These are phyloP conservation scores for Odontesthes bonariensis DNA, from an alignment of 2,113 vertebrate species.

Conservation along the genomic window DNA sequence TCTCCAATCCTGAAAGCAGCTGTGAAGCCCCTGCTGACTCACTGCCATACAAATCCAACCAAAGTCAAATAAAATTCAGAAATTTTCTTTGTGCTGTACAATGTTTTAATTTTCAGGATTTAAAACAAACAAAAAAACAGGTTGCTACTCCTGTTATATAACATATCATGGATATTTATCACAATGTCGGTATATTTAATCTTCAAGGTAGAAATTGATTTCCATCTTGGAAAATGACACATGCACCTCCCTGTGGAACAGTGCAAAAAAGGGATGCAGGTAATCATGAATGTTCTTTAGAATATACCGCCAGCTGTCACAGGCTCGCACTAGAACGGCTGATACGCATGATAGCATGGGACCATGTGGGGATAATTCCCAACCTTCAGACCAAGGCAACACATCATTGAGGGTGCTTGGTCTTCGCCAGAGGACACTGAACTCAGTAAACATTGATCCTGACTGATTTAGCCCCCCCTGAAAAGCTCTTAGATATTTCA, in stretches of 20 bases:
- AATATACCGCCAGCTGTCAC: constrained; percentile 39
- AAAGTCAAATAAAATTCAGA: constrained; percentile 26
- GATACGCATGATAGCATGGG: constrained; percentile 58
- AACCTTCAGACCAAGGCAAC: constrained; percentile 10
- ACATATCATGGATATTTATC: constrained; percentile 50
- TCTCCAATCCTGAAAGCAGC: constrained; percentile 8
- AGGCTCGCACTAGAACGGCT: constrained; percentile 14
- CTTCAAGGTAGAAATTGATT: constrained; percentile 59
- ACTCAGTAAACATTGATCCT: too few relatives aligned
- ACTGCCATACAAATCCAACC: constrained; percentile 51
- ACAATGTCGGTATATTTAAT: constrained; percentile 55
- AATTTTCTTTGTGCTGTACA: constrained; percentile 48
- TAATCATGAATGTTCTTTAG: constrained; percentile 21
- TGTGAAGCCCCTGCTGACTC: not conserved
- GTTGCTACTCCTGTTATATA: constrained; percentile 34
- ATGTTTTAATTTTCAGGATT: constrained; percentile 4
- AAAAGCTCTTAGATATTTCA: too few relatives aligned
- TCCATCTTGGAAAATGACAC: constrained; percentile 65
- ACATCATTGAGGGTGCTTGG: constrained; percentile 22
- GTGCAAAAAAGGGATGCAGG: not conserved
- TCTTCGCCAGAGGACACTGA: constrained; percentile 17
- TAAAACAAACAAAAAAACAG: not conserved
- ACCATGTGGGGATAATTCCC: constrained; percentile 41
- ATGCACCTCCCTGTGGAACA: not conserved
- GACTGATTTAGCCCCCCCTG: too few relatives aligned